Evolutionary conservation across 2,113 vertebrate genomes (phyloP).

Genomic region (Panthera tigris): DNA sequence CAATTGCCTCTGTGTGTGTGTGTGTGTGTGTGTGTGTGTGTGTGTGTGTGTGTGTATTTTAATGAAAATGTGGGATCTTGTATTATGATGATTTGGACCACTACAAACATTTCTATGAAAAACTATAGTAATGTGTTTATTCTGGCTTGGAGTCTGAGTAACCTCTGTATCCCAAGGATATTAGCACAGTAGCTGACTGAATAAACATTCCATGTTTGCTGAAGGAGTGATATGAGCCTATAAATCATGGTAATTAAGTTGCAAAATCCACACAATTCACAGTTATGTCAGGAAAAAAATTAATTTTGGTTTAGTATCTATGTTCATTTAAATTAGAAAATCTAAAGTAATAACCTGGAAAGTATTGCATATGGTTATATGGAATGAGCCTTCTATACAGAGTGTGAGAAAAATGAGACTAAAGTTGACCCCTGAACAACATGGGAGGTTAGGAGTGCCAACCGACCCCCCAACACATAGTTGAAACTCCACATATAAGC

Average conservation of each 20-base stretch:
- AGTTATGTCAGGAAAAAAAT: not conserved
- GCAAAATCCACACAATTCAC: not conserved
- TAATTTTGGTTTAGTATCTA: not conserved
- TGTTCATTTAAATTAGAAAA: slow-evolving; percentile 9
- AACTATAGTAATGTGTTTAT: not conserved
- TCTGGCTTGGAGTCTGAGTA: not conserved
- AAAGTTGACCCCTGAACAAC: not conserved
- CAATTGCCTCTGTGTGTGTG: not conserved
- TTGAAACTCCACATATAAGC: not conserved
- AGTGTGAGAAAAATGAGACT: not conserved
- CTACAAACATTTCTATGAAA: not conserved
- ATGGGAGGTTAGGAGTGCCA: not conserved
- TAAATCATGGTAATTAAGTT: not conserved
- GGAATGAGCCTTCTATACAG: not conserved
- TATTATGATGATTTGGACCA: not conserved
- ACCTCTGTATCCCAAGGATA: not conserved
- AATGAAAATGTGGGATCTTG: not conserved
- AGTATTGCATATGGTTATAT: not conserved
- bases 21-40: too few species aligned
- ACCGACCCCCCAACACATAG: not conserved
- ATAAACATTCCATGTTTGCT: not conserved
- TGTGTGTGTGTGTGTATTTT: too few species aligned
- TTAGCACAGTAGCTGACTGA: not conserved
- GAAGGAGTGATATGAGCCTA: not conserved
- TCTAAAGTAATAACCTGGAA: not conserved